Base-by-base conservation (phyloP, 2,888 invertebrate species). In the Tholera decimalis region DNA sequence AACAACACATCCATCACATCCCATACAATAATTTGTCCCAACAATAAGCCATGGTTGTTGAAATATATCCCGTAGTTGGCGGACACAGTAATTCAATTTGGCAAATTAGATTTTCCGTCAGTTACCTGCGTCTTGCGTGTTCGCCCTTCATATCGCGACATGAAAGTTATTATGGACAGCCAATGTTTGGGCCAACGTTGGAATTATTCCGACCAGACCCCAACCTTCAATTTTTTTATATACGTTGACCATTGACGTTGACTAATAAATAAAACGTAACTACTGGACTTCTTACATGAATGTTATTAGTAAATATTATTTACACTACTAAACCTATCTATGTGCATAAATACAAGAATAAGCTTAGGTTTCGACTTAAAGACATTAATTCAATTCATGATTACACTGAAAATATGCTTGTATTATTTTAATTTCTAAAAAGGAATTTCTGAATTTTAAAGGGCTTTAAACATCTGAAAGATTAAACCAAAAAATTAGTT, bases 71-170 rank as follows among this genome's bases (percentile, higher is more conserved):
- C 79, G 67, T 80, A 88, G 84, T 87, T 87, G 88, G 89, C 88
- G 92, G 92, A 92, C 92, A 88, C 84, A 89, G 91, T 93, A 91
- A 95, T 94, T 93, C 95, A 94, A 95, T 95, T 95, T 95, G 82
- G 71, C 75, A 92, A 94, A 95, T 95, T 93, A 93, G 92, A 94
- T 95, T 94, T 93, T 91, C 91, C 89, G 88, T 87, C 88, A 90
- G 92, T 94, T 94, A 95, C 95, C 95, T 95, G 94, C 92, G 80
- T 87, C 94, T 94, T 94, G 94, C 92, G 81, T 87, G 88, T 84
- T 86, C 87, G 86, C 88, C 89, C 90, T 88, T 85, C 83, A 80
- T 71, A 75, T 85, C 85, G 76, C 79, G 73, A 83, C 82, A 83
- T 83, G 57, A 80, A 83, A 83, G 81, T 84, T 79, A 73, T 73